Percentiles rank a stretch among this genome's conserved stretches.
Evolutionary conservation across 2,113 vertebrate genomes (phyloP).

Genomic region (Sinocyclocheilus grahami): DNA sequence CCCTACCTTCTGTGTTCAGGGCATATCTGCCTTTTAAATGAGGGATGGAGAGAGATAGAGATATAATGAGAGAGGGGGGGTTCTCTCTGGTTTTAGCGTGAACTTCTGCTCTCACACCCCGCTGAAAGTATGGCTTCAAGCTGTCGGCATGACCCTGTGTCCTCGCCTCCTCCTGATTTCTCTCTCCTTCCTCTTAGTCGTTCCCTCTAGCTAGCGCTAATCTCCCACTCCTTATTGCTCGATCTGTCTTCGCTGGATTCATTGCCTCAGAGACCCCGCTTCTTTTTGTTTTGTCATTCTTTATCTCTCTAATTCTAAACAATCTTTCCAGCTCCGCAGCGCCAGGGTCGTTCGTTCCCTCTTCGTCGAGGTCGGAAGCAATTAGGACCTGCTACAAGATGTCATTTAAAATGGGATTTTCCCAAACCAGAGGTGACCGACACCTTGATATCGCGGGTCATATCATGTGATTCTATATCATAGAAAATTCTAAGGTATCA

Average conservation of each 20-base stretch:
- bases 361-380: background rate
- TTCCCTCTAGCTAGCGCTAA: slow-evolving; percentile 36
- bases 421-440: too few relatives aligned
- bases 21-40: slow-evolving; percentile 76
- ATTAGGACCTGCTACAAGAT: background rate
- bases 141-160: slow-evolving; percentile 62
- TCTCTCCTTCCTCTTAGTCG: slow-evolving; percentile 17
- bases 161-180: slow-evolving; percentile 34
- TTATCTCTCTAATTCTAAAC: slow-evolving; percentile 12
- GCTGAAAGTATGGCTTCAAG: slow-evolving; percentile 58
- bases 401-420: background rate
- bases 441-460: background rate
- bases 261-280: slow-evolving; percentile 47
- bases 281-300: slow-evolving; percentile 28
- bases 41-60: slow-evolving; percentile 51
- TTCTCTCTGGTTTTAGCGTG: slow-evolving; percentile 47
- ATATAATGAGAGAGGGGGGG: background rate
- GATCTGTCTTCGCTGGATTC: slow-evolving; percentile 44
- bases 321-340: background rate
- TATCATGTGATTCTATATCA: background rate
- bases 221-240: slow-evolving; percentile 23
- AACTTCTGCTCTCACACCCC: slow-evolving; percentile 25
- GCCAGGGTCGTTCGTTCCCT: background rate
- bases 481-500: background rate
- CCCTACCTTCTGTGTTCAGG: slow-evolving; percentile 55